Percentiles rank a stretch among this genome's conserved stretches.
phyloP scores from a whole-genome alignment of 2,113 vertebrate genomes.

The Gymnorhina tibicen region DNA sequence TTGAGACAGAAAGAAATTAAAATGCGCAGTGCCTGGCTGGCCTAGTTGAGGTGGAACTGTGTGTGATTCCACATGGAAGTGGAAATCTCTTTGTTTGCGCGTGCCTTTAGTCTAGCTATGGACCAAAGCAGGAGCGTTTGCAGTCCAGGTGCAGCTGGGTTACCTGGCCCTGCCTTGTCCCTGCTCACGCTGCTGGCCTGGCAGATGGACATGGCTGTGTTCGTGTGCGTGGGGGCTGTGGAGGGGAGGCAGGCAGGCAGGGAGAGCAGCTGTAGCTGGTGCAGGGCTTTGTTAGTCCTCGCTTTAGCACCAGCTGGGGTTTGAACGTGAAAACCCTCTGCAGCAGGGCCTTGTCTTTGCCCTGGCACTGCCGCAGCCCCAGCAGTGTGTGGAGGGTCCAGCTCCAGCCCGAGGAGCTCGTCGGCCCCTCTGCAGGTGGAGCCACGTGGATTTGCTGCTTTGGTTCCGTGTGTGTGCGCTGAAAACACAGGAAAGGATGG shows the following conservation, averaged over 20 bases:
- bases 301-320: not conserved
- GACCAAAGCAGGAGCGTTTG: not conserved
- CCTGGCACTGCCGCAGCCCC: not conserved
- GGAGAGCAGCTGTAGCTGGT: not conserved
- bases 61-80: not conserved
- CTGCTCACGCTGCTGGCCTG: not conserved
- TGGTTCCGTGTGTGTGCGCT: fast-evolving
- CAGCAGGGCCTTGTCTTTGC: not conserved
- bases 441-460: fast-evolving
- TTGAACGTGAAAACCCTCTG: not conserved
- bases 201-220: fast-evolving
- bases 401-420: not conserved
- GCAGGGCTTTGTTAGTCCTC: not conserved
- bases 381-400: not conserved
- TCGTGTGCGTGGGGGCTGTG: not conserved
- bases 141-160: not conserved
- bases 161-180: not conserved
- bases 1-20: not conserved
- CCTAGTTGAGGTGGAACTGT: not conserved
- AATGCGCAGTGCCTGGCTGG: not conserved
- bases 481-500: not conserved
- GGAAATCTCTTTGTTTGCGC: not conserved
- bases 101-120: not conserved
- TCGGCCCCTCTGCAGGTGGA: not conserved
- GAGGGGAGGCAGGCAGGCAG: too few species aligned